These are phyloP conservation scores for Octopus bimaculoides DNA, from an alignment of 1,140 invertebrate genomes.

Conservation along the genomic window DNA sequence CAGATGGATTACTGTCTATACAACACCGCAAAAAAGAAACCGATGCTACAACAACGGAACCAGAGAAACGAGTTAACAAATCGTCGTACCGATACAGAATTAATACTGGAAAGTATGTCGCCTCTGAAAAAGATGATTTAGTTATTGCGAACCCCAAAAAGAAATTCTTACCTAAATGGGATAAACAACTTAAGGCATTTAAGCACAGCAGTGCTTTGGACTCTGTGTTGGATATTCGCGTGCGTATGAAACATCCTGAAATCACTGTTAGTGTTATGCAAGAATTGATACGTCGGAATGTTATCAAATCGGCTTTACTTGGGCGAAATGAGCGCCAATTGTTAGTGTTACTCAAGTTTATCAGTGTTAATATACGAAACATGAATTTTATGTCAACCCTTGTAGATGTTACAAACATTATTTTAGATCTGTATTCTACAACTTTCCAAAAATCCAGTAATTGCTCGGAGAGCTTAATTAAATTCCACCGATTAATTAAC, in stretches of 20 bases:
- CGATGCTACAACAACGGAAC: conserved; percentile 51
- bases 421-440: conserved; percentile 61
- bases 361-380: conserved; percentile 72
- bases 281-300: conserved; percentile 65
- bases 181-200: conserved; percentile 75
- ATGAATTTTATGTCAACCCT: conserved; percentile 71
- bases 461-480: conserved; percentile 63
- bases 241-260: conserved; percentile 68
- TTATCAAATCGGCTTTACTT: conserved; percentile 64
- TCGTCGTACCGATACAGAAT: not conserved
- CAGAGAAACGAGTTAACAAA: conserved; percentile 29
- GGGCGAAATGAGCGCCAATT: conserved; percentile 70
- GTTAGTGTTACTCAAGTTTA: conserved; percentile 70
- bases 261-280: conserved; percentile 76
- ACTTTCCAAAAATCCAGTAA: conserved; percentile 56
- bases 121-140: conserved; percentile 34
- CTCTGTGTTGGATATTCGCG: conserved; percentile 63
- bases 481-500: conserved; percentile 65
- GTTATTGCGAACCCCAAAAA: conserved; percentile 41
- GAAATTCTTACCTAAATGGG: conserved; percentile 58
- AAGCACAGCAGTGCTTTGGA: conserved; percentile 79
- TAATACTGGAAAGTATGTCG: not conserved
- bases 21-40: conserved; percentile 67
- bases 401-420: conserved; percentile 70
- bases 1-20: conserved; percentile 87